phyloP scores from a whole-genome alignment of 1,140 invertebrate species.

The Aporrectodea caliginosa region DNA sequence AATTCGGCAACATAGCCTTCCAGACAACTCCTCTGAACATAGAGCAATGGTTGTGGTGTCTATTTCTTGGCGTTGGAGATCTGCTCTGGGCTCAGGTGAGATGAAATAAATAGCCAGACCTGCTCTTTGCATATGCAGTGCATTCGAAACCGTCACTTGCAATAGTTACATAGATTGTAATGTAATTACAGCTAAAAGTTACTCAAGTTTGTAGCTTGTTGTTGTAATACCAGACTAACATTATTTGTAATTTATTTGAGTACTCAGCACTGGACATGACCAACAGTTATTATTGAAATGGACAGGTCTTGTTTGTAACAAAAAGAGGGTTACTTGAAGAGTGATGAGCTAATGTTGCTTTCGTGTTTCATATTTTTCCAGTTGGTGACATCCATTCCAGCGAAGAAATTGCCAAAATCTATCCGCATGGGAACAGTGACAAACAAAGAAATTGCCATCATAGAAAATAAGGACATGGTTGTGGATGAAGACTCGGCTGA shows the following conservation, averaged over 20 bases:
- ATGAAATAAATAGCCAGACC: background rate
- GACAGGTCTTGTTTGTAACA: background rate
- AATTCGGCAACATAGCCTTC: slow-evolving; percentile 95
- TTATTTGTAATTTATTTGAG: background rate
- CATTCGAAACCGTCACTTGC: too few relatives aligned
- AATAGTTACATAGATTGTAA: too few relatives aligned
- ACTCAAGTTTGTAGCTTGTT: too few relatives aligned
- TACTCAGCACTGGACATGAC: background rate
- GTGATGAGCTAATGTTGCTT: background rate
- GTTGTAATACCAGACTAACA: background rate
- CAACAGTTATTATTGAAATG: background rate
- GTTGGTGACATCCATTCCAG: background rate
- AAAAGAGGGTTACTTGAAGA: background rate
- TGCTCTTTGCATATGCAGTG: too few relatives aligned
- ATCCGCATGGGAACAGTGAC: slow-evolving; percentile 6
- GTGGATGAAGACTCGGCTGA: background rate
- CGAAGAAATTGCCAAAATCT: slow-evolving; percentile 1
- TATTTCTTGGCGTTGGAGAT: slow-evolving; percentile 92
- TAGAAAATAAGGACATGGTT: slow-evolving; percentile 4
- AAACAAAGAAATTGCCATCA: slow-evolving; percentile 4
- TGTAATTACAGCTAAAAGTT: too few relatives aligned
- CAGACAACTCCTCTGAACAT: slow-evolving; percentile 80
- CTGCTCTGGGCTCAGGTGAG: slow-evolving; percentile 92
- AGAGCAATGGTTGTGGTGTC: slow-evolving; percentile 98
- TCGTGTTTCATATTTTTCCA: background rate